A percentile compares a stretch with the other conserved stretches of the same genome.
Conservation (phyloP, 2,113 vertebrate species). For the Accipiter virgatus region DNA sequence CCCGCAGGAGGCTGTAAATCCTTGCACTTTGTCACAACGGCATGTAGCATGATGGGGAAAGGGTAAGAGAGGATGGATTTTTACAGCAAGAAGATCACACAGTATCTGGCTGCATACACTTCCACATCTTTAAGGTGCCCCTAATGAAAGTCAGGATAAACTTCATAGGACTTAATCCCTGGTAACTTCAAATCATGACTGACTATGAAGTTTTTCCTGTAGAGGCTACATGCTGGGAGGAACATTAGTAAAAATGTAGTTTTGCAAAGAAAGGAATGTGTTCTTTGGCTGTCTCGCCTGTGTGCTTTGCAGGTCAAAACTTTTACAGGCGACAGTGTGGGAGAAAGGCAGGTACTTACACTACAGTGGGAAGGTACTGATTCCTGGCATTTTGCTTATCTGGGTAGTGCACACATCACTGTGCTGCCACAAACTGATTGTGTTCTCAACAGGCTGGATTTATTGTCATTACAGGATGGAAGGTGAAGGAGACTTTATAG, state of each 20-base stretch:
- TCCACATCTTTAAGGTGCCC: neutral
- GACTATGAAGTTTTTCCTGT: neutral
- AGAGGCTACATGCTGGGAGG: neutral
- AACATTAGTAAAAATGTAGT: neutral
- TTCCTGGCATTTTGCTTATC: neutral
- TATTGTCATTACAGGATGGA: constrained; percentile 69
- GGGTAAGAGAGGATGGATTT: neutral
- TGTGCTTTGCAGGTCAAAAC: neutral
- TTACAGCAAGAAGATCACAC: neutral
- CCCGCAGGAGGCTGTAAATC: neutral
- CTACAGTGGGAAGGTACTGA: neutral
- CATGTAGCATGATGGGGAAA: neutral
- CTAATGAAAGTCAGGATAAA: neutral
- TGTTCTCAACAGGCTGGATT: neutral
- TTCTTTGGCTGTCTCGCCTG: neutral
- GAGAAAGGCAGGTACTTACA: neutral
- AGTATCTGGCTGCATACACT: neutral
- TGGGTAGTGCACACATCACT: neutral
- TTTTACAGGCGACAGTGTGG: neutral
- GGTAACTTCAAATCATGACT: neutral
- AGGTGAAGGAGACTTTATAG: constrained; percentile 78
- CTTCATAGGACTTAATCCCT: neutral
- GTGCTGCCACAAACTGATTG: neutral
- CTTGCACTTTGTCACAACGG: neutral
- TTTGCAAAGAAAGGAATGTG: neutral